Conservation (phyloP, 2,113 vertebrate species). For the Falcunculus frontatus region DNA sequence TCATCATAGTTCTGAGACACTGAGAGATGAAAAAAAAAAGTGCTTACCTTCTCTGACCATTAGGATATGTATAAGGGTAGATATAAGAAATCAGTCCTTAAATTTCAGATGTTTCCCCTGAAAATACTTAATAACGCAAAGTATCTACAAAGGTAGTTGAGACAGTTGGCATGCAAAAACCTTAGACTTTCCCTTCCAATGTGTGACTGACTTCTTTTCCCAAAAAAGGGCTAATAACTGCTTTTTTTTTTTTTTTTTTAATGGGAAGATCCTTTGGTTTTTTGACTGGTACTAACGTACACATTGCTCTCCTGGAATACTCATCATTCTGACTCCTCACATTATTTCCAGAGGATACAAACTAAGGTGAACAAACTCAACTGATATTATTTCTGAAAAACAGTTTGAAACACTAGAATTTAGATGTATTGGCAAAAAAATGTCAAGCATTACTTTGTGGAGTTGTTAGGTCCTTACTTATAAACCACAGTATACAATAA, state of each 20-base stretch:
- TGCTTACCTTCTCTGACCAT: background rate
- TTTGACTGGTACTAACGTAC: background rate
- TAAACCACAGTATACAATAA: background rate
- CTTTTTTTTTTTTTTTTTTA: background rate
- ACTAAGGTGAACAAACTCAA: background rate
- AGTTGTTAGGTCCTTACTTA: background rate
- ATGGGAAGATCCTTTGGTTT: background rate
- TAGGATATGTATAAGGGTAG: background rate
- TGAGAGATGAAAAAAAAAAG: background rate
- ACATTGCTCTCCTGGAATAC: background rate
- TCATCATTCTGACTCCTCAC: background rate
- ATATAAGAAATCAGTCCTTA: background rate
- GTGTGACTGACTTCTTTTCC: background rate
- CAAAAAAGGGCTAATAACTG: background rate
- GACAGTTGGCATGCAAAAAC: background rate
- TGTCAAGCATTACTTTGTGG: background rate
- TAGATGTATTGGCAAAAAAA: background rate
- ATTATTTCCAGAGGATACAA: background rate
- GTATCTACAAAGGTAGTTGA: background rate
- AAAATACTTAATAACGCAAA: background rate
- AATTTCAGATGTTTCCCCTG: background rate
- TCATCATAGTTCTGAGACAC: background rate
- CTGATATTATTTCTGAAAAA: background rate
- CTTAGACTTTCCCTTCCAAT: background rate
- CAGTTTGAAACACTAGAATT: background rate